Evolutionary conservation across 2,113 vertebrate species (phyloP).

Genomic region (Neolamprologus ventralis): DNA sequence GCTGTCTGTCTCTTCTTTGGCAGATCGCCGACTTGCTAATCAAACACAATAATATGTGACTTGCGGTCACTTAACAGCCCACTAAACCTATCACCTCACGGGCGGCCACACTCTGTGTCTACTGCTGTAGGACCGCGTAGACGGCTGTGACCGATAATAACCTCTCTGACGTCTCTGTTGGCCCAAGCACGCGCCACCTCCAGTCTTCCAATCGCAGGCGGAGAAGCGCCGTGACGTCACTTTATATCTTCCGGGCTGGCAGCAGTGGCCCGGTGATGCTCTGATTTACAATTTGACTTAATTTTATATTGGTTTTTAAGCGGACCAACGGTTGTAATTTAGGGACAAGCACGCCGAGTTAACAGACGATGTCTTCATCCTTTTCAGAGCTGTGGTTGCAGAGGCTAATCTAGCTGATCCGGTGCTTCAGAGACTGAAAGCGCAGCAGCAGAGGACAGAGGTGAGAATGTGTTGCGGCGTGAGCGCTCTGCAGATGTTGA

Average conservation of each 20-base stretch:
- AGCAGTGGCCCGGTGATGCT: constrained; percentile 34
- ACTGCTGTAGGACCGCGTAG: neutral
- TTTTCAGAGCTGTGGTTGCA: neutral
- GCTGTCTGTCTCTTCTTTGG: neutral
- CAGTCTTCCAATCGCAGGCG: constrained; percentile 61
- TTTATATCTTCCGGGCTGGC: constrained; percentile 60
- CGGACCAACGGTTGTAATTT: neutral
- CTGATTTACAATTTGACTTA: constrained; percentile 22
- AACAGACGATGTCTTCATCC: neutral
- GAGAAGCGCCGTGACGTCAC: constrained; percentile 49
- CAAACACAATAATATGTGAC: neutral
- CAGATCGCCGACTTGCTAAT: neutral
- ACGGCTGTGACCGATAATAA: constrained; percentile 71
- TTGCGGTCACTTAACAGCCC: neutral
- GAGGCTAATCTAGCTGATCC: neutral
- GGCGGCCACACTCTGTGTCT: neutral
- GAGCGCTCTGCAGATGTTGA: constrained; percentile 54
- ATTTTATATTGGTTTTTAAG: neutral
- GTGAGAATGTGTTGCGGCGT: constrained; percentile 57
- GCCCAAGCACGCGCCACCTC: constrained; percentile 77
- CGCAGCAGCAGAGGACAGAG: constrained; percentile 37
- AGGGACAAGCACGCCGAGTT: neutral
- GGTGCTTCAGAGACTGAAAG: neutral
- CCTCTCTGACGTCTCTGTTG: constrained; percentile 49
- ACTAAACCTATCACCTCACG: neutral